Conservation (phyloP, 2,797 vertebrate species). For the Neosilurus hyrtlii region DNA sequence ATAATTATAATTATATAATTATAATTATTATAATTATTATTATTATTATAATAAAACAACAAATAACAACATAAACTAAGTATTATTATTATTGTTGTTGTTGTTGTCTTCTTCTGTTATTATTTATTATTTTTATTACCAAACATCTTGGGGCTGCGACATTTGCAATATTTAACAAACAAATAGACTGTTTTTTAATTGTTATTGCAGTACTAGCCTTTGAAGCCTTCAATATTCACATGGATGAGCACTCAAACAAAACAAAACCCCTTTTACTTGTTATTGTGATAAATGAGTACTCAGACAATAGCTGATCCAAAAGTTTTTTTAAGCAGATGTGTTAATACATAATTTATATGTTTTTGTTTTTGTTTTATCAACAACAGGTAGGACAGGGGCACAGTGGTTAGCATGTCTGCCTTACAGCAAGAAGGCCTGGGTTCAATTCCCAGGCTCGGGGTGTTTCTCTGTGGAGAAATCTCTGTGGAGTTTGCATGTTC, state of each 20-base stretch:
- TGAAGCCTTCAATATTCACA: neutral
- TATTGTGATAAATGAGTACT: neutral
- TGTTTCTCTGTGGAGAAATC: too few species aligned
- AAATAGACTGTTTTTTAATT: neutral
- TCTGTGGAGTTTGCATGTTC: too few species aligned
- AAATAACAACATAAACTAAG: too few species aligned
- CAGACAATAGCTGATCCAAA: neutral
- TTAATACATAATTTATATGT: neutral
- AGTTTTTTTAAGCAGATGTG: neutral
- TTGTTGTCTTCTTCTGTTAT: too few species aligned
- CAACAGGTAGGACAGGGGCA: too few species aligned
- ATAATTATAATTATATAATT: too few species aligned
- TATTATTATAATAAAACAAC: too few species aligned
- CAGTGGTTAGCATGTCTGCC: too few species aligned
- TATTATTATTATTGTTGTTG: too few species aligned
- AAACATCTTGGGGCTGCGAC: neutral
- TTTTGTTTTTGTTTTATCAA: neutral
- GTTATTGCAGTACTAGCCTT: neutral
- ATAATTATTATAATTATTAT: too few species aligned
- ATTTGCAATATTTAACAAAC: neutral
- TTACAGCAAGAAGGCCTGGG: too few species aligned
- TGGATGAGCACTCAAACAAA: neutral
- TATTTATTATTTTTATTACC: neutral
- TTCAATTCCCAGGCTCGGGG: too few species aligned
- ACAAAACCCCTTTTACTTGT: neutral